Base-by-base conservation (phyloP, 1,140 invertebrate species). In the Zaprionus ghesquierei region DNA sequence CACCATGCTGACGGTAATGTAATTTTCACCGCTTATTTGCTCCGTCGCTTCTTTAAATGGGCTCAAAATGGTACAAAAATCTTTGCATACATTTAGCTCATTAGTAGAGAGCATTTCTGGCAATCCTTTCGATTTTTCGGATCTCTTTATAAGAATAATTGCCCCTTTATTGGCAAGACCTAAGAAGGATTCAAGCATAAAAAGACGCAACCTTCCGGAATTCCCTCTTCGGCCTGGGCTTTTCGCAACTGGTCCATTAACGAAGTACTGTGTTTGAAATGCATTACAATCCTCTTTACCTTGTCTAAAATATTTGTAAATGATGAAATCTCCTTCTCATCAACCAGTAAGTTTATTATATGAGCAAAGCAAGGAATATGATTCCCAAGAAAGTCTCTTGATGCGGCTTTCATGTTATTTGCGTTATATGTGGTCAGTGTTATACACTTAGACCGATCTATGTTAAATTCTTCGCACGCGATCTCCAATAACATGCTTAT, bases 21-120 rank as follows among this genome's bases (percentile, higher is more conserved):
- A 68, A 18, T 59, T 68, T 50, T 59, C 31, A 5, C 44, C 63
- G 63, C 54, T 66, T 50, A 58, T 59, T 59, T 64, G 31, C 41
- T 53, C 55, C 6, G 55, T 68, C 5, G 46, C 64, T 10, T 51
- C 46, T 27, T 68, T 68, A 38, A 41, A 2, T 58, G 20, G 22
- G 33, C 23, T 59, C 59, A 27, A 41, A 2, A 68, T n/a, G 22
- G 23, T 35, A 50, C 63, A 68, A 27, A 66, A 66, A 8, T 68
- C 54, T 22, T 33, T 15, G 41, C 64, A 51, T 38, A 29, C 25
- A n/a, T 22, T 22, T 49, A 61, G n/a, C 10, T 54, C 51, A 15
- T 27, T n/a, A 12, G 15, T 5, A 12, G 25, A 12, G 6, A 54
- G 51, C 27, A 54, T 54, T 31, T 54, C 51, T 5, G 27, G 29